These are phyloP conservation scores for Urosaurus nigricauda DNA, from an alignment of 2,797 vertebrate genomes.

Conservation along the genomic window DNA sequence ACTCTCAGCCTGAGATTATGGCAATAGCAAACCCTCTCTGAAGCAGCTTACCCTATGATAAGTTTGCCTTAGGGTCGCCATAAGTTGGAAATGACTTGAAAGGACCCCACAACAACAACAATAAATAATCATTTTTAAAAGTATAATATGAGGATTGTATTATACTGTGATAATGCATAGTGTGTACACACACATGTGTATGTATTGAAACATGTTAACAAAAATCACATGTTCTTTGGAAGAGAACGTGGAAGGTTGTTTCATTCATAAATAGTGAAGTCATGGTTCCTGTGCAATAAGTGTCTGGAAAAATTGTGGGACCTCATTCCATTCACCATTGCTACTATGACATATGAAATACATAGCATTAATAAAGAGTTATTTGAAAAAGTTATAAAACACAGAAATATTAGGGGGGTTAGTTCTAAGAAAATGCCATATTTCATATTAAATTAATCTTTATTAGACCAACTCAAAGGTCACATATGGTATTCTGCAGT, in stretches of 20 bases:
- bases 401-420: too few relatives aligned
- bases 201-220: background rate
- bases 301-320: background rate
- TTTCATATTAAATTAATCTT: background rate
- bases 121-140: background rate
- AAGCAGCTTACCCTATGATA: too few relatives aligned
- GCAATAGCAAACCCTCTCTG: too few relatives aligned
- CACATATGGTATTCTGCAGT: background rate
- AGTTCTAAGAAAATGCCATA: background rate
- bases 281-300: background rate
- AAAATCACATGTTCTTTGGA: background rate
- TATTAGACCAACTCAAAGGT: background rate
- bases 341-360: background rate
- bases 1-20: too few relatives aligned
- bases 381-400: too few relatives aligned
- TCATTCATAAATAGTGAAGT: background rate
- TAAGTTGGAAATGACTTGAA: too few relatives aligned
- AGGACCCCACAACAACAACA: too few relatives aligned
- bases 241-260: background rate
- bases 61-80: too few relatives aligned
- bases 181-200: too few relatives aligned
- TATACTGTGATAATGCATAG: background rate
- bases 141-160: background rate
- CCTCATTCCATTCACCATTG: background rate
- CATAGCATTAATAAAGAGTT: background rate